Evolutionary conservation across 1,140 invertebrate species (phyloP).

Genomic region (Bilobella aurantiaca): DNA sequence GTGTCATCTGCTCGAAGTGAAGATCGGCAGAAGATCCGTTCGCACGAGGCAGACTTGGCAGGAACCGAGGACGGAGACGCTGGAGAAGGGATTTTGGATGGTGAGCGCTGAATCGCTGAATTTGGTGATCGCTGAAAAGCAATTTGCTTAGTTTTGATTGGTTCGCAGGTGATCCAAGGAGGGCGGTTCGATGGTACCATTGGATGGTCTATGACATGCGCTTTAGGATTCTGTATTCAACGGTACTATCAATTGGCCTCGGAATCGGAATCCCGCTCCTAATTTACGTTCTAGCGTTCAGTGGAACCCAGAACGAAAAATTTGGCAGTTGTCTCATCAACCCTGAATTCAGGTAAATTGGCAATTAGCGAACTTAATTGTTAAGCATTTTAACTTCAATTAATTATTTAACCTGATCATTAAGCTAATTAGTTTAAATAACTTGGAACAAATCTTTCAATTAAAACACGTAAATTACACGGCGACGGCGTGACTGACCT

Average conservation of each 20-base stretch:
- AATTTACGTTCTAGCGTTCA: conserved; percentile 5
- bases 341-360: conserved; percentile 16
- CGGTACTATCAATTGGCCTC: conserved; percentile 10
- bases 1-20: neutral
- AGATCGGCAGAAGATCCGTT: neutral
- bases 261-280: conserved; percentile 22
- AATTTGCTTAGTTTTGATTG: neutral
- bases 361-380: neutral
- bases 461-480: too few relatives aligned
- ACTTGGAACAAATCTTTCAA: too few relatives aligned
- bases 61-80: neutral
- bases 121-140: neutral
- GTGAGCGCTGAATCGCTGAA: too few relatives aligned
- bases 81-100: neutral
- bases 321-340: conserved; percentile 30
- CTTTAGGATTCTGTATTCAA: conserved; percentile 13
- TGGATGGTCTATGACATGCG: conserved; percentile 17
- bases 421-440: too few relatives aligned
- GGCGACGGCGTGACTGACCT: too few relatives aligned
- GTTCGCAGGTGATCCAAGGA: neutral
- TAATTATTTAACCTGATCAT: too few relatives aligned
- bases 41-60: neutral
- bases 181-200: conserved; percentile 8
- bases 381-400: neutral
- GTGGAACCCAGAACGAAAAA: neutral